Evolutionary conservation across 2,797 vertebrate species (phyloP), one percentile per base, ranked within the genome.

Genomic region (Hozukius guyotensis): DNA sequence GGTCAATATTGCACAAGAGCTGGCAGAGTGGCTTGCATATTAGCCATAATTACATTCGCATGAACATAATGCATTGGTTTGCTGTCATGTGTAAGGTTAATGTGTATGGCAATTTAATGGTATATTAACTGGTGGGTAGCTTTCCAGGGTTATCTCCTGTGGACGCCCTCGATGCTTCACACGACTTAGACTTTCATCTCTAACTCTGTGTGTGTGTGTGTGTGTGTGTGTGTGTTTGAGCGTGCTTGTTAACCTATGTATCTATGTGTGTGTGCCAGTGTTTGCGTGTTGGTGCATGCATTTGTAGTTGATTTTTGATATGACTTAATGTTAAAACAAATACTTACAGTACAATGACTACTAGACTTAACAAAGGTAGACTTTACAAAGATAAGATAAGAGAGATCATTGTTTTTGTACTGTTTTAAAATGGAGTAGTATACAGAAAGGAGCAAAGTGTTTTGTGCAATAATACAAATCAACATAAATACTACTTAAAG

Each of bases 21-120:
- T 90, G 90, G 85, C 89, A 81, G 87, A 88, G 74, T 46, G 78
- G 85, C 75, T 89, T 94, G 89, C 74, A 90, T 92, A 93, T 93
- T 91, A 92, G 84, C 89, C 81, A 88, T 93, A 92, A 94, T 95
- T 93, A 92, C 78, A 88, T 92, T 90, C 88, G 90, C 86, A 88
- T 90, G 81, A 86, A 86, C 81, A 85, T 88, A 85, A 93, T 87
- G 70, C 90, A 94, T 94, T 90, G 93, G 89, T 90, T 94, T 87
- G 81, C 91, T 93, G 89, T 92, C 90, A 90, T 84, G 81, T 83
- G 88, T 90, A 83, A 86, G 89, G 94, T 95, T 95, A 94, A 95
- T 95, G 86, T 93, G 90, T 93, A 87, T 70, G 36, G 86, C 79
- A 89, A 57, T 84, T 66, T 72, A 85, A 85, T 92, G 82, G 90